A percentile compares a stretch with the other conserved stretches of the same genome.
Conservation (phyloP, 2,797 vertebrate species). For the Xenops minutus region DNA sequence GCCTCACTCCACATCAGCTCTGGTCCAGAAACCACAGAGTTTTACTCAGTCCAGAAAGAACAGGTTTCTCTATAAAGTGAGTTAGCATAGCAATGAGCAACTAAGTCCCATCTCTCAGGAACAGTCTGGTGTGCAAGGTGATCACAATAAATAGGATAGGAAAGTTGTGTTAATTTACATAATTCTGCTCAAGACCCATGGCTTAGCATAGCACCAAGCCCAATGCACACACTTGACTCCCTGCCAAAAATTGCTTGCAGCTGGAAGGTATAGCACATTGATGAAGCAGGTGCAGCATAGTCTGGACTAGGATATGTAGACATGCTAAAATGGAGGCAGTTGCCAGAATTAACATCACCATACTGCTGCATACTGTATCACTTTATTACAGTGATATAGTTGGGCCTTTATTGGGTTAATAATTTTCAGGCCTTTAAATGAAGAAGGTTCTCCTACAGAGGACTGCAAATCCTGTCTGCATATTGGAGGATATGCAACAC, state of each 20-base stretch:
- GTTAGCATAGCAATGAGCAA: not conserved
- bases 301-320: not conserved
- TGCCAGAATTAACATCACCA: not conserved
- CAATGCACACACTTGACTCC: not conserved
- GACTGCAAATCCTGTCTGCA: not conserved
- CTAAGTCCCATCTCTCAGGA: not conserved
- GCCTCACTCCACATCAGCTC: not conserved
- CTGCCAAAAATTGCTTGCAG: not conserved
- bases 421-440: not conserved
- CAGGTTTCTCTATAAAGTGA: not conserved
- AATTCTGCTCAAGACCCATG: not conserved
- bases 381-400: not conserved
- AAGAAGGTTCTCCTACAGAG: not conserved
- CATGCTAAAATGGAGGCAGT: not conserved
- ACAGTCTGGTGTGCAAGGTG: accelerated
- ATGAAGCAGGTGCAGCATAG: not conserved
- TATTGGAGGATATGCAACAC: not conserved
- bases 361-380: not conserved
- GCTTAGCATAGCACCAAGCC: not conserved
- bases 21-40: not conserved
- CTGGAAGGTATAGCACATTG: not conserved
- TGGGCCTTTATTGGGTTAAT: not conserved
- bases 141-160: not conserved
- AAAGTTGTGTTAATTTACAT: not conserved
- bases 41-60: not conserved